These are phyloP conservation scores for Smittia sp. DNA, from an alignment of 2,888 invertebrate species.

Conservation along the genomic window DNA sequence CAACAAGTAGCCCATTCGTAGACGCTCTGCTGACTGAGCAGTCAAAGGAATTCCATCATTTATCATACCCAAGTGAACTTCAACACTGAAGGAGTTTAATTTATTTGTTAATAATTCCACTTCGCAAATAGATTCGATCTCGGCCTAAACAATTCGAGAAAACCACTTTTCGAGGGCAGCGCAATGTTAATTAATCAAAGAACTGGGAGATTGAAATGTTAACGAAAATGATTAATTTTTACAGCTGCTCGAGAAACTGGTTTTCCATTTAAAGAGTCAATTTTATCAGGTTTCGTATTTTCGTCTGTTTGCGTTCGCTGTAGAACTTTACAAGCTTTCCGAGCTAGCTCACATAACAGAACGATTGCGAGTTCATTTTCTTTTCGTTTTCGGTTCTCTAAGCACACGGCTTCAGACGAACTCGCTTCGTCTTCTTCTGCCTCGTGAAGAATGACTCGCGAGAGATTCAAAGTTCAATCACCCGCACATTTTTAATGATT, in stretches of 20 bases:
- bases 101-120: too few species aligned
- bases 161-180: constrained; percentile 3
- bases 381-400: constrained; percentile 21
- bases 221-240: constrained; percentile 39
- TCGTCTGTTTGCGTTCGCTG: neutral
- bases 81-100: too few species aligned
- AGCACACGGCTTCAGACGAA: constrained; percentile 9
- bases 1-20: constrained; percentile 36
- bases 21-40: neutral
- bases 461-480: constrained; percentile 34
- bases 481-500: constrained; percentile 40
- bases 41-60: too few species aligned
- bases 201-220: constrained; percentile 37
- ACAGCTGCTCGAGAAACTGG: constrained; percentile 34
- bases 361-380: neutral
- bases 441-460: constrained; percentile 22
- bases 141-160: too few species aligned
- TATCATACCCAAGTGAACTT: too few species aligned
- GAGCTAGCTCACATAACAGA: neutral
- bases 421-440: neutral
- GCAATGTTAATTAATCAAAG: constrained; percentile 37
- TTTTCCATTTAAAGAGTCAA: constrained; percentile 12
- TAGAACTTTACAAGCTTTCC: neutral
- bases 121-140: too few species aligned
- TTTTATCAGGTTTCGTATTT: constrained; percentile 22